phyloP scores from a whole-genome alignment of 2,797 vertebrate genomes.

The Craterocephalus amniculus region DNA sequence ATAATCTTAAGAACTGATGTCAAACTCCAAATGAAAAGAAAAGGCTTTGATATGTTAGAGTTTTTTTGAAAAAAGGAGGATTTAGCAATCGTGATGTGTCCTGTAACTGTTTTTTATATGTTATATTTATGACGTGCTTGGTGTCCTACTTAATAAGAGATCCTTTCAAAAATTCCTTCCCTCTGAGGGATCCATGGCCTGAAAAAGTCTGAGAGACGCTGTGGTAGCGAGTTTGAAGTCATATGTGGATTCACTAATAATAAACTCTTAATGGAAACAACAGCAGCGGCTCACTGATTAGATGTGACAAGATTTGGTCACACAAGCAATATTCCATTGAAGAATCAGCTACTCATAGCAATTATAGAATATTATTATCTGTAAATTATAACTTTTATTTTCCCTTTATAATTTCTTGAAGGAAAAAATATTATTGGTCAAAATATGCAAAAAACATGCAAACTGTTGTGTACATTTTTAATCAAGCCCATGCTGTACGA shows the following conservation, averaged over 20 bases:
- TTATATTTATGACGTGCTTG: conserved; percentile 22
- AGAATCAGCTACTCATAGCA: not conserved
- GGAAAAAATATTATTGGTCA: not conserved
- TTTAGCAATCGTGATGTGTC: not conserved
- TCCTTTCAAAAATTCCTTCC: conserved; percentile 16
- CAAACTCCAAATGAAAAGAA: too few relatives aligned
- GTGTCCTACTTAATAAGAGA: conserved; percentile 21
- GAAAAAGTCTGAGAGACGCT: conserved; percentile 20
- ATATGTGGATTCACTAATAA: not conserved
- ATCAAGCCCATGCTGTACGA: conserved; percentile 12
- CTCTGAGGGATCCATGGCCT: conserved; percentile 20
- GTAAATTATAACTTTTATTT: not conserved
- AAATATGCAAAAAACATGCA: conserved; percentile 1
- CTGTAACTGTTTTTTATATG: conserved; percentile 4
- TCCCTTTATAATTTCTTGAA: not conserved
- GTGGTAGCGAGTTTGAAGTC: not conserved
- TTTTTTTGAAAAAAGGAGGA: too few relatives aligned
- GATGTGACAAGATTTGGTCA: not conserved
- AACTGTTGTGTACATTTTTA: conserved; percentile 3
- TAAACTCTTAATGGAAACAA: not conserved
- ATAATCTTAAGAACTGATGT: too few relatives aligned
- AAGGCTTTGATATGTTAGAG: too few relatives aligned
- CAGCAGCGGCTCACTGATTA: not conserved
- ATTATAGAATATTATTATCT: too few relatives aligned
- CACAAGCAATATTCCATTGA: not conserved